phyloP scores from a whole-genome alignment of 2,113 vertebrate species.

The Asarcornis scutulata region DNA sequence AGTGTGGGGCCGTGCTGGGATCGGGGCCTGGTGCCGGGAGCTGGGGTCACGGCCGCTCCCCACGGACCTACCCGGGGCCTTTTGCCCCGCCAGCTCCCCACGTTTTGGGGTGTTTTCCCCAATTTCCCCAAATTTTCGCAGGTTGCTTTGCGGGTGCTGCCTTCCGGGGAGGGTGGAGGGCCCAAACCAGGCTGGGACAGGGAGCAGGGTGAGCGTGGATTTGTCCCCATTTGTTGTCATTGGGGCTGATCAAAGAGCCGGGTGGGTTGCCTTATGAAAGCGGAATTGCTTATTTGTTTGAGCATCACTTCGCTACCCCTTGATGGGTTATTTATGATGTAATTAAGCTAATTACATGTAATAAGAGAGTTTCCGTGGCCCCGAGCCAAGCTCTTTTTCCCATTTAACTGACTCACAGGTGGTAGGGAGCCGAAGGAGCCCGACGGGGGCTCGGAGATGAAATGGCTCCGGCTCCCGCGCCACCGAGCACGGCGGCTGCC shows the following conservation, averaged over 20 bases:
- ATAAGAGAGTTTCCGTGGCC: conserved; percentile 72
- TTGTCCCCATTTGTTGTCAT: conserved; percentile 24
- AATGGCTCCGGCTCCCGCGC: conserved; percentile 7
- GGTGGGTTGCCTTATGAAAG: conserved; percentile 53
- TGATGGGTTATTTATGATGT: conserved; percentile 78
- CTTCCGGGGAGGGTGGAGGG: not conserved
- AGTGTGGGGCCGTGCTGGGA: not conserved
- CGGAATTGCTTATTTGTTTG: conserved; percentile 74
- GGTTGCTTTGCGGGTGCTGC: not conserved
- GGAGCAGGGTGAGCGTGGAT: not conserved
- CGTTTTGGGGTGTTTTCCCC: not conserved
- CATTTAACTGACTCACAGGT: conserved; percentile 74
- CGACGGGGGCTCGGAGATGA: conserved; percentile 20
- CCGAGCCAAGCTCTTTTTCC: conserved; percentile 72
- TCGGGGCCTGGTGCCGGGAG: too few species aligned
- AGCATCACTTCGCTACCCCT: conserved; percentile 70
- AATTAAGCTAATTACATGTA: conserved; percentile 79
- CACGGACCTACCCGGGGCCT: too few species aligned
- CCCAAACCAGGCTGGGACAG: too few species aligned
- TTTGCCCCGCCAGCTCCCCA: not conserved
- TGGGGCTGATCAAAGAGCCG: conserved; percentile 59
- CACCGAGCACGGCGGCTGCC: too few species aligned
- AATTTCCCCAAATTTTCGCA: not conserved
- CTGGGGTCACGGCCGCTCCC: not conserved
- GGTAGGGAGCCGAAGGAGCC: conserved; percentile 61